phyloP scores from a whole-genome alignment of 2,113 vertebrate genomes.

The Corydoras maculifer region DNA sequence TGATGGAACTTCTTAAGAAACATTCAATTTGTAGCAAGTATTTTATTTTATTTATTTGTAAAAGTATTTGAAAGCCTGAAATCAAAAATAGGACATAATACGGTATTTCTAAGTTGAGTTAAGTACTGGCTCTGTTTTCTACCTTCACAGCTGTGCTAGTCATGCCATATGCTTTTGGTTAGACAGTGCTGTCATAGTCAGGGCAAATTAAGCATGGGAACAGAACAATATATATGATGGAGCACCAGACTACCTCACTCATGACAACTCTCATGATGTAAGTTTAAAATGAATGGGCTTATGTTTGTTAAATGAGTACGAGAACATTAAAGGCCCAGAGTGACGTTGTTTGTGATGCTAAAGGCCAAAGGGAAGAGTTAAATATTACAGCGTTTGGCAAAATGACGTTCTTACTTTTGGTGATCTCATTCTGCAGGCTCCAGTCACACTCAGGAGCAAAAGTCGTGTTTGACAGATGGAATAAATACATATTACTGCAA shows the following conservation, averaged over 20 bases:
- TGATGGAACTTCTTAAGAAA: too few species aligned
- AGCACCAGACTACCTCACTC: constrained; percentile 26
- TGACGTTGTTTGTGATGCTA: constrained; percentile 33
- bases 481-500: constrained; percentile 4
- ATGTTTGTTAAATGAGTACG: constrained; percentile 29
- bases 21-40: too few species aligned
- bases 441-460: not conserved
- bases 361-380: constrained; percentile 29
- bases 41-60: too few species aligned
- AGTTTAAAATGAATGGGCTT: constrained; percentile 46
- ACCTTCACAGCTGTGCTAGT: constrained; percentile 41
- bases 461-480: not conserved
- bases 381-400: not conserved
- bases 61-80: not conserved
- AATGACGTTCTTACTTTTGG: not conserved
- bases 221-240: constrained; percentile 12
- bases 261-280: constrained; percentile 33
- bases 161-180: constrained; percentile 51
- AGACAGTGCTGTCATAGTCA: constrained; percentile 38
- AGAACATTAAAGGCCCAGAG: constrained; percentile 27
- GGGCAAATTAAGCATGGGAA: constrained; percentile 43
- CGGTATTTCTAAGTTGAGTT: constrained; percentile 28
- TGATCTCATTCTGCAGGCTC: constrained; percentile 1
- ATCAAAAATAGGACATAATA: constrained; percentile 26
- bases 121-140: constrained; percentile 30